phyloP scores from a whole-genome alignment of 2,888 invertebrate genomes.

The Gnatocerus cornutus region DNA sequence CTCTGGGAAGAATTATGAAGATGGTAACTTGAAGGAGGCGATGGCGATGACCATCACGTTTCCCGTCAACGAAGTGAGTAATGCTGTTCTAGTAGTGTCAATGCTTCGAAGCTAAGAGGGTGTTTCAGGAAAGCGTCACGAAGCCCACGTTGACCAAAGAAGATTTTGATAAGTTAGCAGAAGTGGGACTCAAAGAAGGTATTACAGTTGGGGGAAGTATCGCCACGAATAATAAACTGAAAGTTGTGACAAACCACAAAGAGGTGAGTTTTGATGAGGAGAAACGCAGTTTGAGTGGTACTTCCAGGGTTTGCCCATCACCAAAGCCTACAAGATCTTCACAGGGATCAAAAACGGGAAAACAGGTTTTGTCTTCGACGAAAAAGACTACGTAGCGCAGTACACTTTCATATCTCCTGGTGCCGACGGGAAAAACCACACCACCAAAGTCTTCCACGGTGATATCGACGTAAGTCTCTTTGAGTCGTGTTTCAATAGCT shows the following conservation, averaged over 20 bases:
- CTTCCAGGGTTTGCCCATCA: constrained; percentile 15
- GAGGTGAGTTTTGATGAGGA: background rate
- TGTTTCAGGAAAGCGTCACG: constrained; percentile 14
- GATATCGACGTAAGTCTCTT: constrained; percentile 14
- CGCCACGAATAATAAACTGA: background rate
- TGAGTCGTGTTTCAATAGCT: background rate
- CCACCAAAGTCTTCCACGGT: constrained; percentile 31
- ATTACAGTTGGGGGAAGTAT: constrained; percentile 5
- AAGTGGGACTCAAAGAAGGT: constrained; percentile 13
- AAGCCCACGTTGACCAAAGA: constrained; percentile 13
- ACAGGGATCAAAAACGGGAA: constrained; percentile 29
- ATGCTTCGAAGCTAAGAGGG: background rate
- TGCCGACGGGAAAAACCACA: constrained; percentile 19
- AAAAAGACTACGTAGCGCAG: constrained; percentile 27
- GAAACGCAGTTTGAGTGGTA: background rate
- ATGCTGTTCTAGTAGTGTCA: background rate
- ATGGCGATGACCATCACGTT: constrained; percentile 15
- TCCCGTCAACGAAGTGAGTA: constrained; percentile 25
- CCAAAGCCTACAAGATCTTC: constrained; percentile 30
- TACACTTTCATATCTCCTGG: constrained; percentile 29
- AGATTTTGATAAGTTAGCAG: background rate
- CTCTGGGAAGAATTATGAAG: constrained; percentile 1
- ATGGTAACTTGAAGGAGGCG: constrained; percentile 19
- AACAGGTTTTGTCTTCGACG: constrained; percentile 34
- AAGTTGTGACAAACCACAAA: constrained; percentile 7